These are phyloP conservation scores for Phasia obesa DNA, from an alignment of 2,888 invertebrate genomes.

Conservation along the genomic window DNA sequence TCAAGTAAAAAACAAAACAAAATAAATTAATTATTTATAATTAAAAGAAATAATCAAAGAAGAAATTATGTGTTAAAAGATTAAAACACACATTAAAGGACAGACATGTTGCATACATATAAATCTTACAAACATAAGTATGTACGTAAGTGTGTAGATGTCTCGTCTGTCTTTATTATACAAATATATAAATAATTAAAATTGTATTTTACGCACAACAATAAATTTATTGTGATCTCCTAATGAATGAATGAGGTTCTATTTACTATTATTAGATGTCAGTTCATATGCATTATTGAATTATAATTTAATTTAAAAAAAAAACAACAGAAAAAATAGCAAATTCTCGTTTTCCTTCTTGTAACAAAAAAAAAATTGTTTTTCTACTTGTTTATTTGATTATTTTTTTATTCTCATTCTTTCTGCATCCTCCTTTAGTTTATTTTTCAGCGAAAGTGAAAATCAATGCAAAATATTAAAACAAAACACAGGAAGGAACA, in stretches of 20 bases:
- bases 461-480: conserved; percentile 65
- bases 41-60: background rate
- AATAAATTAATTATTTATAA: conserved; percentile 28
- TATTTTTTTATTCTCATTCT: conserved; percentile 13
- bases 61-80: too few relatives aligned
- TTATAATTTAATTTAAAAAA: conserved; percentile 46
- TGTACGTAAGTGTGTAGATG: background rate
- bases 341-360: conserved; percentile 1
- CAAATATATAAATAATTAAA: background rate
- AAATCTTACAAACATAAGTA: background rate
- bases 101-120: background rate
- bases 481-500: conserved; percentile 61
- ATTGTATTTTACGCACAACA: background rate
- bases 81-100: too few relatives aligned
- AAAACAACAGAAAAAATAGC: background rate
- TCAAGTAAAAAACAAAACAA: background rate
- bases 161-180: background rate
- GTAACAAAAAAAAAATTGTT: background rate
- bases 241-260: conserved; percentile 45
- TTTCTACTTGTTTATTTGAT: conserved; percentile 36
- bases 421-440: conserved; percentile 1
- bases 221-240: conserved; percentile 35
- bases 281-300: conserved; percentile 60
- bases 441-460: conserved; percentile 59
- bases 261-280: conserved; percentile 56